Evolutionary conservation across 2,888 invertebrate genomes (phyloP).

Genomic region (Drosophila multiciliata): DNA sequence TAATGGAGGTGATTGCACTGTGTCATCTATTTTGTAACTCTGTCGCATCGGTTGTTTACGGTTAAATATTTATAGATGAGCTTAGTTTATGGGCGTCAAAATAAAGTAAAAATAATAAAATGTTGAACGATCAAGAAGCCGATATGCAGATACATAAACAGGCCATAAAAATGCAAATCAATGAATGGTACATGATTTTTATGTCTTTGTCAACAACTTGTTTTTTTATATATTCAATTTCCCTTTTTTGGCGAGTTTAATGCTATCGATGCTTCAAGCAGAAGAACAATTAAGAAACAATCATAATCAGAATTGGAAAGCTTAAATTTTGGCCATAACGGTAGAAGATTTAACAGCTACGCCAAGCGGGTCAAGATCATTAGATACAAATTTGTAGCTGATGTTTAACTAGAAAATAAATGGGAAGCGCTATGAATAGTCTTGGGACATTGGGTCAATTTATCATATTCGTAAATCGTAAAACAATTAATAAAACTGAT

Average conservation of each 20-base stretch:
- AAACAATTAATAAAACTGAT: constrained; percentile 63
- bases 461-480: constrained; percentile 47
- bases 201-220: constrained; percentile 41
- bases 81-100: constrained; percentile 10
- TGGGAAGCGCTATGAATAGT: constrained; percentile 19
- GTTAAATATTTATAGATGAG: constrained; percentile 4
- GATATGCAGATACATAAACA: constrained; percentile 39
- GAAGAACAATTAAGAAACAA: not conserved
- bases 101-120: not conserved
- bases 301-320: constrained; percentile 22
- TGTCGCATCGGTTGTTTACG: not conserved
- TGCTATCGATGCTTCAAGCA: constrained; percentile 20
- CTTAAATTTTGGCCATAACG: constrained; percentile 25
- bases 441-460: constrained; percentile 33
- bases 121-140: constrained; percentile 31
- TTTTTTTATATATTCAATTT: constrained; percentile 4
- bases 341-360: constrained; percentile 26
- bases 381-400: constrained; percentile 7
- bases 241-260: constrained; percentile 9
- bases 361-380: constrained; percentile 18
- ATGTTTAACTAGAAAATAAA: constrained; percentile 19
- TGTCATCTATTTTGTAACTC: not conserved
- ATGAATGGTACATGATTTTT: constrained; percentile 12
- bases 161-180: constrained; percentile 35
- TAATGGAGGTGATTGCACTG: constrained; percentile 61